Conservation (phyloP, 1,140 invertebrate species). For the Drepana arcuata region DNA sequence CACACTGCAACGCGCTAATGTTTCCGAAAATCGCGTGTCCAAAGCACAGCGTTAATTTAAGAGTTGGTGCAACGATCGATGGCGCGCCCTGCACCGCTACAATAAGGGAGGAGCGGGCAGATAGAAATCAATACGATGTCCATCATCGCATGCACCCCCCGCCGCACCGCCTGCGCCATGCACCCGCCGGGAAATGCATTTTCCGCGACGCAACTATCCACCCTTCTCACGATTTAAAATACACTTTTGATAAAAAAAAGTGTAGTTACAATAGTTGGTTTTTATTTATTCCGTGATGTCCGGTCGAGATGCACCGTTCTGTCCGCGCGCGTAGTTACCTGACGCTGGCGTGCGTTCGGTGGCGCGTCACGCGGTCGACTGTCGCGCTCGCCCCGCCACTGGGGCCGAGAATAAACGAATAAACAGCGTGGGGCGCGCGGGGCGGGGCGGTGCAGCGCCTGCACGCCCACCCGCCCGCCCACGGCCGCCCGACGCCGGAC, state of each 20-base stretch:
- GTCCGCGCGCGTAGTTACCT: conserved; percentile 29
- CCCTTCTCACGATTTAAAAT: conserved; percentile 18
- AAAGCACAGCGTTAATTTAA: conserved; percentile 39
- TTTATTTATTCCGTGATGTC: conserved; percentile 44
- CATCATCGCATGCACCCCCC: conserved; percentile 59
- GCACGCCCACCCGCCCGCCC: conserved; percentile 48
- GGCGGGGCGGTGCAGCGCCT: conserved; percentile 49
- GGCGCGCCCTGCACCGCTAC: conserved; percentile 59
- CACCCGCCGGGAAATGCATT: conserved; percentile 62
- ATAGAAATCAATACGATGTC: conserved; percentile 73
- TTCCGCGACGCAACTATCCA: conserved; percentile 38
- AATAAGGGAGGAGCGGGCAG: conserved; percentile 67
- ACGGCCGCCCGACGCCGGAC: conserved; percentile 28
- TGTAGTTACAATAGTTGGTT: too few relatives aligned
- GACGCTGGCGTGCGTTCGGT: conserved; percentile 43
- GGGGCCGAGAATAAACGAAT: conserved; percentile 65
- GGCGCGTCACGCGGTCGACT: conserved; percentile 63
- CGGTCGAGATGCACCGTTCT: conserved; percentile 50
- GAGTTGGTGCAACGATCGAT: conserved; percentile 65
- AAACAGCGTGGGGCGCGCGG: conserved; percentile 54
- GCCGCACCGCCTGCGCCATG: conserved; percentile 50
- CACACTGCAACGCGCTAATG: conserved; percentile 33
- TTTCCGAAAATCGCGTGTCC: conserved; percentile 10
- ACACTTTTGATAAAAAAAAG: too few relatives aligned
- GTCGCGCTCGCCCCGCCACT: conserved; percentile 49